phyloP scores from a whole-genome alignment of 2,797 vertebrate species.

The Sebastes taczanowskii region DNA sequence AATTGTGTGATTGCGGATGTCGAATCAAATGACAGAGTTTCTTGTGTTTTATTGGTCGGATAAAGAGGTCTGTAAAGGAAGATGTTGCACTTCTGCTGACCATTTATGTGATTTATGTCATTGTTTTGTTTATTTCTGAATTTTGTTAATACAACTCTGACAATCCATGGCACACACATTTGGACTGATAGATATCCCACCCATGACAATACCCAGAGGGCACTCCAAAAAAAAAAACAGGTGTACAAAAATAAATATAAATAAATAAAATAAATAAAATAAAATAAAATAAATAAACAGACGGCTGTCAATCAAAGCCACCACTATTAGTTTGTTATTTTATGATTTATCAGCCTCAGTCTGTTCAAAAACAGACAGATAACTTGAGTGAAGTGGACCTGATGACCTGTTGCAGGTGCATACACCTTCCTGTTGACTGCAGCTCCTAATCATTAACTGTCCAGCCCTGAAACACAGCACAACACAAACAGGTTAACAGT shows the following conservation, averaged over 20 bases:
- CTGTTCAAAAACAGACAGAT: neutral
- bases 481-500: constrained; percentile 19
- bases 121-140: neutral
- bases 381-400: neutral
- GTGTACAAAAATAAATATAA: too few species aligned
- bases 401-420: constrained; percentile 69
- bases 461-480: neutral
- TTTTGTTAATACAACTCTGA: neutral
- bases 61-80: neutral
- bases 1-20: constrained; percentile 34
- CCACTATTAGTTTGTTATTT: neutral
- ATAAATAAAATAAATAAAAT: too few species aligned
- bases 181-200: too few species aligned
- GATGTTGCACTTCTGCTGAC: neutral
- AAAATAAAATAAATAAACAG: too few species aligned
- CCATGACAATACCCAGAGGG: too few species aligned
- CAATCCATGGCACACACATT: too few species aligned
- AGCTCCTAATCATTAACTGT: constrained; percentile 46
- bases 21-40: constrained; percentile 18
- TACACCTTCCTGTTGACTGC: constrained; percentile 16
- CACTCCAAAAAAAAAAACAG: too few species aligned
- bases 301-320: neutral
- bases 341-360: neutral
- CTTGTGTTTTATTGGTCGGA: neutral
- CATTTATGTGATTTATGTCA: neutral